These are phyloP conservation scores for Agonopterix alstromeriana DNA, from an alignment of 2,888 invertebrate species.

Conservation along the genomic window DNA sequence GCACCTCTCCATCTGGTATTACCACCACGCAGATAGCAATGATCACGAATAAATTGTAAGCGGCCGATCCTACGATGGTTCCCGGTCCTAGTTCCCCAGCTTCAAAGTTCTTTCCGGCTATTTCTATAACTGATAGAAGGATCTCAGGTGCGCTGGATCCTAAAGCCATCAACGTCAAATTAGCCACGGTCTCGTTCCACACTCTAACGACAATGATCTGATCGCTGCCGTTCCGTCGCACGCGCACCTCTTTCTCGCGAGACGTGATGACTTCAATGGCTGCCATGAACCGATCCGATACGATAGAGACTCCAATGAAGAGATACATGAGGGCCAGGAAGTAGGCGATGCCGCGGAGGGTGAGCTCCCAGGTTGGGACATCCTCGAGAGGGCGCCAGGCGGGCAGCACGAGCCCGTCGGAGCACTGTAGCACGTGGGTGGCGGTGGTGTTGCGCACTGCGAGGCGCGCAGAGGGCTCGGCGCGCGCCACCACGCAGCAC, in stretches of 20 bases:
- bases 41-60: constrained; percentile 98
- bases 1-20: constrained; percentile 92
- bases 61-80: constrained; percentile 99
- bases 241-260: constrained; percentile 95
- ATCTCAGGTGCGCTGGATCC: constrained; percentile 99
- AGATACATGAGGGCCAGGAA: constrained; percentile 93
- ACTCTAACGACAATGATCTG: constrained; percentile 95
- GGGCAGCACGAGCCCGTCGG: constrained; percentile 90
- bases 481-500: constrained; percentile 62
- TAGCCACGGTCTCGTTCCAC: constrained; percentile 99
- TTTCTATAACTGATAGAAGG: constrained; percentile 97
- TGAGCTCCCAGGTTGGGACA: constrained; percentile 84
- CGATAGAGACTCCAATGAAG: constrained; percentile 99
- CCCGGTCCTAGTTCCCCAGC: constrained; percentile 98
- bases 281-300: constrained; percentile 99
- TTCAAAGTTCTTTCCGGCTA: constrained; percentile 95
- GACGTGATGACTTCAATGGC: constrained; percentile 99
- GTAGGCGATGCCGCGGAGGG: constrained; percentile 93
- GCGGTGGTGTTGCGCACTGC: constrained; percentile 55
- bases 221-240: constrained; percentile 92
- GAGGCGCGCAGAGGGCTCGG: constrained; percentile 58
- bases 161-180: constrained; percentile 98
- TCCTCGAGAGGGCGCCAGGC: constrained; percentile 91
- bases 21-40: constrained; percentile 96
- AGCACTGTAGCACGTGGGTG: constrained; percentile 77